Evolutionary conservation across 2,888 invertebrate species (phyloP).

Genomic region (Caenorhabditis doughertyi): DNA sequence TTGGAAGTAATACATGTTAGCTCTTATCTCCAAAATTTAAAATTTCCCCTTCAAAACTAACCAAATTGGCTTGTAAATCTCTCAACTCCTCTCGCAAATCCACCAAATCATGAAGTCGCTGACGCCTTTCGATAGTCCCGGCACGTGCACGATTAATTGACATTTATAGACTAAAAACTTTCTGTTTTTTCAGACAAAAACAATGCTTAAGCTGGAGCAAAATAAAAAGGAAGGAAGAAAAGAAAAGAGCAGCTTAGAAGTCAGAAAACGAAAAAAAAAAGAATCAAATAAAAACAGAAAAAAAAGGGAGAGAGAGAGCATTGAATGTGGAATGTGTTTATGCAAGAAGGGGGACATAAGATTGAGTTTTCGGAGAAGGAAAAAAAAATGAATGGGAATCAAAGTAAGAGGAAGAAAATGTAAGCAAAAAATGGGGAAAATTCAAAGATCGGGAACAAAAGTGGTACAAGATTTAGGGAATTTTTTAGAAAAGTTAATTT

Average conservation of each 20-base stretch:
- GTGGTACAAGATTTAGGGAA: too few species aligned
- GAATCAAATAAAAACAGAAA: constrained; percentile 1
- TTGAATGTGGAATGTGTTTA: not conserved
- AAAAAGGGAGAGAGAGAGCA: too few species aligned
- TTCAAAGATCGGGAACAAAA: too few species aligned
- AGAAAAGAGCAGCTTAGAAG: not conserved
- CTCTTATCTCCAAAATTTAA: too few species aligned
- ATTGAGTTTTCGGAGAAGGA: not conserved
- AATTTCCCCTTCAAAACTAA: not conserved
- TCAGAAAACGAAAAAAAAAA: not conserved
- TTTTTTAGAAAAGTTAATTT: too few species aligned
- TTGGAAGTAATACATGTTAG: too few species aligned
- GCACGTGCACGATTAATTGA: constrained; percentile 38
- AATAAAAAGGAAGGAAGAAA: not conserved
- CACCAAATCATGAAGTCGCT: constrained; percentile 57
- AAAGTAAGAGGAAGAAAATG: too few species aligned
- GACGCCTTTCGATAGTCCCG: constrained; percentile 37
- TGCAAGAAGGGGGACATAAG: not conserved
- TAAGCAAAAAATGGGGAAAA: too few species aligned
- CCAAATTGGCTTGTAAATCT: constrained; percentile 57
- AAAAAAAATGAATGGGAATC: not conserved
- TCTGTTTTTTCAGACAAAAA: too few species aligned
- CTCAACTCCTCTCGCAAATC: constrained; percentile 54
- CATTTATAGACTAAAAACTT: constrained; percentile 1
- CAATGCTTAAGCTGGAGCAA: too few species aligned